Conservation (phyloP, 2,888 invertebrate species). For the Parnassius orleans region DNA sequence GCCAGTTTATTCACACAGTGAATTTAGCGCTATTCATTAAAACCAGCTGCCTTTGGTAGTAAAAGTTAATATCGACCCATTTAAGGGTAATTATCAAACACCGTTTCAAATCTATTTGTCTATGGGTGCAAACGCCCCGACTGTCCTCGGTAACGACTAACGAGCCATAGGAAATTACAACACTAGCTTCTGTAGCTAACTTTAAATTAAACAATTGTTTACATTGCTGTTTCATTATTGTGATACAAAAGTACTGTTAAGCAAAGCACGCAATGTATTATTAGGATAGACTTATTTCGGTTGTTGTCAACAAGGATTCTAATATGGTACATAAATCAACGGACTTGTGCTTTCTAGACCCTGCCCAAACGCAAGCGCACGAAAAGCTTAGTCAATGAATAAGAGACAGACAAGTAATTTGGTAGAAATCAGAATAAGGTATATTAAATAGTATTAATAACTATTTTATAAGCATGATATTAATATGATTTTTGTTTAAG, state of each 20-base stretch:
- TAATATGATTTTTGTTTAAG: too few relatives aligned
- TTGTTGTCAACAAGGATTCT: slow-evolving; percentile 41
- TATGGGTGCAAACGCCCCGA: slow-evolving; percentile 37
- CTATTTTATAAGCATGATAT: too few relatives aligned
- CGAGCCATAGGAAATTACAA: slow-evolving; percentile 8
- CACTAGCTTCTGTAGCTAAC: background rate
- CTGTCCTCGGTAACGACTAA: slow-evolving; percentile 9
- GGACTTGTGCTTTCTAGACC: slow-evolving; percentile 47
- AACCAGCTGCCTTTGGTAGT: slow-evolving; percentile 49
- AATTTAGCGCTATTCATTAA: slow-evolving; percentile 40
- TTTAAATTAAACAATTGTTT: background rate
- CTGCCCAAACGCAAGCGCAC: slow-evolving; percentile 42
- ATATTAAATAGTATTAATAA: too few relatives aligned
- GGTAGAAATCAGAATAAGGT: too few relatives aligned
- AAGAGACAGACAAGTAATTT: background rate
- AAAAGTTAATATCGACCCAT: slow-evolving; percentile 56
- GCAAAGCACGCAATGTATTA: slow-evolving; percentile 26
- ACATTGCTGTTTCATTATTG: slow-evolving; percentile 15
- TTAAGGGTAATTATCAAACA: slow-evolving; percentile 54
- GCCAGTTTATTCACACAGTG: slow-evolving; percentile 49
- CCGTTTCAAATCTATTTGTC: slow-evolving; percentile 43
- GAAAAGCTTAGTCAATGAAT: slow-evolving; percentile 22
- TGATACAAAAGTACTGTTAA: background rate
- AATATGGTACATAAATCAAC: slow-evolving; percentile 45
- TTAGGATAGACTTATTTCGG: slow-evolving; percentile 42